phyloP scores from a whole-genome alignment of 2,113 vertebrate genomes.

The Plecturocebus donacophilus region DNA sequence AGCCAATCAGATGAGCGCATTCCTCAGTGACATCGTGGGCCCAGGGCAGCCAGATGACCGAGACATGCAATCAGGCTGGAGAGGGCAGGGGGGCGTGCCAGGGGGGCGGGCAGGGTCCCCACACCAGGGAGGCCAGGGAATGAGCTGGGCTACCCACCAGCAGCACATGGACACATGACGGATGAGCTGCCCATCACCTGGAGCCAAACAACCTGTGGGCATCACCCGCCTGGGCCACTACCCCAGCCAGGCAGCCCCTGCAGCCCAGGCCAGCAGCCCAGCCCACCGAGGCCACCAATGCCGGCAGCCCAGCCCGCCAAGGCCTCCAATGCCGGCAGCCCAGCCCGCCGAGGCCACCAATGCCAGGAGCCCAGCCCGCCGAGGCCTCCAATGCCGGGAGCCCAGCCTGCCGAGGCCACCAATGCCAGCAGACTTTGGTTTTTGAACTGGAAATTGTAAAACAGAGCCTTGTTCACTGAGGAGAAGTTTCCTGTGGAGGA shows the following conservation, averaged over 20 bases:
- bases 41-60: fast-evolving
- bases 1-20: background rate
- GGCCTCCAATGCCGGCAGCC: too few species aligned
- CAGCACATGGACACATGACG: too few species aligned
- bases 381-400: too few species aligned
- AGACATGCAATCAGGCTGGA: background rate
- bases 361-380: too few species aligned
- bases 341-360: too few species aligned
- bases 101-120: background rate
- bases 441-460: background rate
- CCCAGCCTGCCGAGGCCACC: too few species aligned
- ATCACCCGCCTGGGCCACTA: background rate
- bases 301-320: too few species aligned
- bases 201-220: fast-evolving
- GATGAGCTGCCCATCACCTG: too few species aligned
- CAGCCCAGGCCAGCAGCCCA: too few species aligned
- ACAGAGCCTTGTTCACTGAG: background rate
- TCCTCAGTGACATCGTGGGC: background rate
- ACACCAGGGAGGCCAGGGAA: background rate
- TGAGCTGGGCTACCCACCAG: background rate
- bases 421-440: background rate
- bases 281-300: too few species aligned
- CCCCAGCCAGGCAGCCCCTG: too few species aligned
- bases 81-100: background rate
- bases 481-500: background rate